phyloP scores from a whole-genome alignment of 2,888 invertebrate genomes.

The Athalia rosae region DNA sequence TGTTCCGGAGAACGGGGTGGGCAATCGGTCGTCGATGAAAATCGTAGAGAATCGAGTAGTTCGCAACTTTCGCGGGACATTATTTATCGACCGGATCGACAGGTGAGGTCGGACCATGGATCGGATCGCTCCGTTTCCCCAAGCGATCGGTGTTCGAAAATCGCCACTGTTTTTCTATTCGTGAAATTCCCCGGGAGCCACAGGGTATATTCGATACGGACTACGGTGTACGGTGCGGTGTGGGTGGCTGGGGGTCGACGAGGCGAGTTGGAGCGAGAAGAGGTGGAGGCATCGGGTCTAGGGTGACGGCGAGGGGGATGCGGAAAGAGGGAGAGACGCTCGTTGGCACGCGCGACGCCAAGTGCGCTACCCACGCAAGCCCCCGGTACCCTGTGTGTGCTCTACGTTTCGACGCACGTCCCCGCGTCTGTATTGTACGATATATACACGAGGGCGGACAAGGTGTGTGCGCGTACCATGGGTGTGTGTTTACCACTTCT shows the following conservation, averaged over 20 bases:
- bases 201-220: not conserved
- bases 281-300: conserved; percentile 46
- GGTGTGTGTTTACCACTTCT: not conserved
- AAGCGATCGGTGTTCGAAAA: no score
- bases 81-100: no score
- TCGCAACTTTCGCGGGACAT: no score
- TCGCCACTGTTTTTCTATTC: no score
- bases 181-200: no score
- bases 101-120: no score
- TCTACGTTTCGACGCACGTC: conserved; percentile 49
- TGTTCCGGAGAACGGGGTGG: no score
- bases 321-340: conserved; percentile 54
- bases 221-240: conserved; percentile 25
- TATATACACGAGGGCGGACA: not conserved
- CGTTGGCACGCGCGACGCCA: conserved; percentile 71
- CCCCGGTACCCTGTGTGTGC: conserved; percentile 34
- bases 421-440: conserved; percentile 47
- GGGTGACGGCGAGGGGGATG: conserved; percentile 39
- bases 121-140: no score
- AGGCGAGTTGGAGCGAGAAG: conserved; percentile 52
- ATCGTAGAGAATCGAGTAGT: no score
- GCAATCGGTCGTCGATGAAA: no score
- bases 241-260: conserved; percentile 49
- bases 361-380: conserved; percentile 63
- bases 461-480: not conserved